phyloP scores from a whole-genome alignment of 2,888 invertebrate species.

The Rapana venosa region DNA sequence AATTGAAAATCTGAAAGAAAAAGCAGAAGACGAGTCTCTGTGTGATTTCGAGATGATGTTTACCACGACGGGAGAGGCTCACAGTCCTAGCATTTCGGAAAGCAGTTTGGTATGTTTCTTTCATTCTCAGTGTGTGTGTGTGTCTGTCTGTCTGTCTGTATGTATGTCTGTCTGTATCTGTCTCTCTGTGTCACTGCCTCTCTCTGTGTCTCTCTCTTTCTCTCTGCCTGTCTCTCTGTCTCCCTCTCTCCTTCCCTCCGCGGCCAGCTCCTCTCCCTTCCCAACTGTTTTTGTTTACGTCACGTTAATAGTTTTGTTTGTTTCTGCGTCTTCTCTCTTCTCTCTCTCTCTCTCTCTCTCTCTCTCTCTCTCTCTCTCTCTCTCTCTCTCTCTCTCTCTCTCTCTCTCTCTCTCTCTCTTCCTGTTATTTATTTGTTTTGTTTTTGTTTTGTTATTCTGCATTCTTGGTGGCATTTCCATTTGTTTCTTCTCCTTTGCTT shows the following conservation, averaged over 20 bases:
- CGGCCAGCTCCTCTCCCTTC: too few relatives aligned
- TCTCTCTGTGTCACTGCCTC: too few relatives aligned
- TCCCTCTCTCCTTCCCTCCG: too few relatives aligned
- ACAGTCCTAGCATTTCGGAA: constrained; percentile 51
- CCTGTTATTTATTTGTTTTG: neutral
- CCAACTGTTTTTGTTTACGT: too few relatives aligned
- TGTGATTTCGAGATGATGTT: constrained; percentile 62
- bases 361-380: constrained; percentile 23
- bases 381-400: constrained; percentile 21
- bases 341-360: constrained; percentile 1
- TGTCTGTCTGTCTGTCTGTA: too few relatives aligned
- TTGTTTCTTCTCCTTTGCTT: neutral
- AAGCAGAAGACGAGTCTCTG: constrained; percentile 70
- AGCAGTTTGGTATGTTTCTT: constrained; percentile 67
- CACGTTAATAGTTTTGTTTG: too few relatives aligned
- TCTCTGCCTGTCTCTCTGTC: too few relatives aligned
- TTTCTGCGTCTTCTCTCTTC: neutral
- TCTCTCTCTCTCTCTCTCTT: constrained; percentile 21
- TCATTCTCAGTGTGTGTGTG: too few relatives aligned
- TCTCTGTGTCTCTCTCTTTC: too few relatives aligned
- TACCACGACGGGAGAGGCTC: neutral
- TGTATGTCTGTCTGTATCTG: too few relatives aligned
- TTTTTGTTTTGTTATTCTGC: neutral
- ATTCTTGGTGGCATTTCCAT: neutral
- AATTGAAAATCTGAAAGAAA: constrained; percentile 61